Evolutionary conservation across 2,797 vertebrate genomes (phyloP).

Genomic region (Scarus forsteni): DNA sequence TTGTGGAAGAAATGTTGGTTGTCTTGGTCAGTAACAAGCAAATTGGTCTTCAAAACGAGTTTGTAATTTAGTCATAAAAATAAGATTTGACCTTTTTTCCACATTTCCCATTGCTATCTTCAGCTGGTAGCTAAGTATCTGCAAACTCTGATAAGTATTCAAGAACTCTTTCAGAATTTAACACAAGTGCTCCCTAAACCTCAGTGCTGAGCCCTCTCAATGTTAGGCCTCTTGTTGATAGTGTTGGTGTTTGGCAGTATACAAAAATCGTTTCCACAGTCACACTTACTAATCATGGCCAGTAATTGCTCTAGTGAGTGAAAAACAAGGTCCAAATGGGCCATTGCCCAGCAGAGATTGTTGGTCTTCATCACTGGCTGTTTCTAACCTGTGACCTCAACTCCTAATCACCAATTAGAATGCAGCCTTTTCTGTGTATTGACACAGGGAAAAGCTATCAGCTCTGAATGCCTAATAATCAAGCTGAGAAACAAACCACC

Average conservation of each 20-base stretch:
- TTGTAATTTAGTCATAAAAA: too few species aligned
- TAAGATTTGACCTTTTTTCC: too few species aligned
- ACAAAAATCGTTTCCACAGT: slow-evolving; percentile 56
- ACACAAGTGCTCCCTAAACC: background rate
- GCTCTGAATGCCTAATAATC: slow-evolving; percentile 46
- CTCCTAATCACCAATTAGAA: slow-evolving; percentile 77
- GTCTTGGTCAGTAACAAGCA: too few species aligned
- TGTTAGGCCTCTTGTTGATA: background rate
- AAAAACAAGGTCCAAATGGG: slow-evolving; percentile 29
- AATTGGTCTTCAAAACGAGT: too few species aligned
- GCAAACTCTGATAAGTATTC: background rate
- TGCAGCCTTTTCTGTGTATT: slow-evolving; percentile 61
- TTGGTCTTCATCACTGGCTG: slow-evolving; percentile 40
- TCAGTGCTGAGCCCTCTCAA: slow-evolving; percentile 3
- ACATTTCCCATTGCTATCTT: too few species aligned
- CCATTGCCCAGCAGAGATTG: slow-evolving; percentile 54
- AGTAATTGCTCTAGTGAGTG: slow-evolving; percentile 63
- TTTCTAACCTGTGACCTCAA: slow-evolving; percentile 63
- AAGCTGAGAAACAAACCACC: slow-evolving; percentile 41
- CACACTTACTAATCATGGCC: slow-evolving; percentile 50
- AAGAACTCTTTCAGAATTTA: background rate
- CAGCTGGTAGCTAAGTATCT: too few species aligned
- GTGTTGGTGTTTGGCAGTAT: slow-evolving; percentile 25
- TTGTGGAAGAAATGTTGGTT: too few species aligned
- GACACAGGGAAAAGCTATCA: slow-evolving; percentile 38